Evolutionary conservation across 2,113 vertebrate species (phyloP), one percentile per base, ranked within the genome.

Genomic region (Epinephelus moara): DNA sequence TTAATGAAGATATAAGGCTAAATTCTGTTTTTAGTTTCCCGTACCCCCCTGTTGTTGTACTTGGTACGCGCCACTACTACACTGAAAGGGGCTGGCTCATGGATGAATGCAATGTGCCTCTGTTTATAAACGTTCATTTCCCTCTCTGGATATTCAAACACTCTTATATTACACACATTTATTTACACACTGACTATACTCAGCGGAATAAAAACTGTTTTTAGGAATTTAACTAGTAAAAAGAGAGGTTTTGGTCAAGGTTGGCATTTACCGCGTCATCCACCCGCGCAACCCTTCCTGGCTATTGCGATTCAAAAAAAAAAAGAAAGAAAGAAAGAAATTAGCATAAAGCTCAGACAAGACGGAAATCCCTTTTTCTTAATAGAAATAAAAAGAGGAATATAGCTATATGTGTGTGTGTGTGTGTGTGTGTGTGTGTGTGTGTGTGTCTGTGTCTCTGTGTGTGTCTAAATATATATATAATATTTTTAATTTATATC

Each of bases 31-130:
- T 75, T 33, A 23, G 3, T 49, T 6, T 9, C 1, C 17, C 14
- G 9, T 19, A 33, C 37, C 10, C 71, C 85, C 74, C 52, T 19
- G 4, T 27, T 6, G 42, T 25, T 25, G 1, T 0, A 64, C 23
- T 88, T 95, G 92, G 94, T 94, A 84, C 61, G 19, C 0, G 55
- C 93, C 85, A 95, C 93, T 94, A 95, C 79, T 23, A 89, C 11
- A 25, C 1, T 4, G 2, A 72, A 66, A 27, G 45, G 83, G 88
- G 85, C 45, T 18, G 90, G 75, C 30, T 52, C 19, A 25, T 1
- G 10, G 14, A 61, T 3, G 67, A n/a, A 42, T 4, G 76, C 89
- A 91, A 91, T 89, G 91, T 89, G 91, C 60, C 25, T 76, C 47
- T 94, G 91, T 94, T 94, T 91, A 88, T 87, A 87, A 85, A 87